Evolutionary conservation across 2,113 vertebrate species (phyloP), one percentile per base, ranked within the genome.

Genomic region (Salvator merianae): DNA sequence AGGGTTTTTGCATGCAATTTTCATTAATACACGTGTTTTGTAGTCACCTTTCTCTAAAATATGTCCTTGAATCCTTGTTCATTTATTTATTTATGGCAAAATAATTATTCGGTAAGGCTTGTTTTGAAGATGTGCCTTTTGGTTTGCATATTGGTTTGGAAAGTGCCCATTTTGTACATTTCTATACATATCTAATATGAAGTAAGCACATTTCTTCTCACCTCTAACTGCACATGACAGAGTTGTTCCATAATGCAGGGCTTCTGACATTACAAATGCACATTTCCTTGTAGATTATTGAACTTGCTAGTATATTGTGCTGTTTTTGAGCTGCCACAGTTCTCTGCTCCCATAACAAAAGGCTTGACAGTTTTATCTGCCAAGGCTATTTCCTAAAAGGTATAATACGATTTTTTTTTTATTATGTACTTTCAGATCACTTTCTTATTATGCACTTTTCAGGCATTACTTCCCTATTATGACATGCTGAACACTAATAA

Each of bases 331-430:
- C 12, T 34, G 0, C 75, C 87, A 83, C 1, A 53, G 62, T 72
- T 85, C 91, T 83, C 89, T 83, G 18, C 38, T 47, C 30, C 77
- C 75, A 71, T 43, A 91, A 75, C 32, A 77, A 88, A 8, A 75
- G 80, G 16, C 55, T 65, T 78, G 36, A 55, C 47, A 82, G 36
- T 68, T 85, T 88, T 86, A 85, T 89, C 89, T 79, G 86, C 59
- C 90, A 66, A 92, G 24, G 40, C 80, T 10, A 75, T 47, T 88
- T 12, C 36, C 77, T 30, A 63, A 87, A 91, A 77, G 77, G 9
- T 76, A 86, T 90, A 91, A 88, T 65, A 12, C 84, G 1, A 82
- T 81, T 89, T 83, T 81, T 68, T 79, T 87, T 90, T 88, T 87
- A 85, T 69, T 85, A 72, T 84, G 32, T 83, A 63, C 0, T 53